These are phyloP conservation scores for Erpornis zantholeuca DNA, from an alignment of 2,113 vertebrate species.

Conservation along the genomic window DNA sequence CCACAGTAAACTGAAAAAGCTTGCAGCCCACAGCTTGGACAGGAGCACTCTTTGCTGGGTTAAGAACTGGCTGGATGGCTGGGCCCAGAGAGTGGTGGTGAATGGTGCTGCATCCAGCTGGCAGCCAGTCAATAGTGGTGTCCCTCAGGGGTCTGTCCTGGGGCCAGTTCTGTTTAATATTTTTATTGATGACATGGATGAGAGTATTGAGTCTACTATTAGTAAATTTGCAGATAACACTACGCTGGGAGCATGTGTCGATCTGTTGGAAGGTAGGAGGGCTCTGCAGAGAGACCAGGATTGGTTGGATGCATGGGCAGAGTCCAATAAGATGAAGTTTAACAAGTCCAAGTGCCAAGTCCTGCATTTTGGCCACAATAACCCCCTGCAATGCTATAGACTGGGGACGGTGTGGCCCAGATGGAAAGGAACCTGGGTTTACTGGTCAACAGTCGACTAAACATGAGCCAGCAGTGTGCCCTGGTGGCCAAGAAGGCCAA, in stretches of 20 bases:
- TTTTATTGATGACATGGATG: not conserved
- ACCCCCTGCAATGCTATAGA: not conserved
- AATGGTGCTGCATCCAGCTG: not conserved
- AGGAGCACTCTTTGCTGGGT: not conserved
- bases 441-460: not conserved
- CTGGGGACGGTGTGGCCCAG: not conserved
- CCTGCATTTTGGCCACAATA: not conserved
- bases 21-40: not conserved
- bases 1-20: not conserved
- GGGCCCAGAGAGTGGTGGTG: not conserved
- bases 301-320: not conserved
- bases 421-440: not conserved
- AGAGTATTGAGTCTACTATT: not conserved
- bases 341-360: not conserved
- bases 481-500: not conserved
- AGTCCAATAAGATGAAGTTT: not conserved
- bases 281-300: not conserved
- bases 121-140: not conserved
- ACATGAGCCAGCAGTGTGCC: not conserved
- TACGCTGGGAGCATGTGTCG: not conserved
- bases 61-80: not conserved
- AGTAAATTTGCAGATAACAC: not conserved
- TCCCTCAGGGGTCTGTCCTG: not conserved
- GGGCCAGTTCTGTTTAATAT: not conserved
- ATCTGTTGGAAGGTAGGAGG: not conserved